These are phyloP conservation scores for Megalops cyprinoides DNA, from an alignment of 2,797 vertebrate genomes.

Conservation along the genomic window DNA sequence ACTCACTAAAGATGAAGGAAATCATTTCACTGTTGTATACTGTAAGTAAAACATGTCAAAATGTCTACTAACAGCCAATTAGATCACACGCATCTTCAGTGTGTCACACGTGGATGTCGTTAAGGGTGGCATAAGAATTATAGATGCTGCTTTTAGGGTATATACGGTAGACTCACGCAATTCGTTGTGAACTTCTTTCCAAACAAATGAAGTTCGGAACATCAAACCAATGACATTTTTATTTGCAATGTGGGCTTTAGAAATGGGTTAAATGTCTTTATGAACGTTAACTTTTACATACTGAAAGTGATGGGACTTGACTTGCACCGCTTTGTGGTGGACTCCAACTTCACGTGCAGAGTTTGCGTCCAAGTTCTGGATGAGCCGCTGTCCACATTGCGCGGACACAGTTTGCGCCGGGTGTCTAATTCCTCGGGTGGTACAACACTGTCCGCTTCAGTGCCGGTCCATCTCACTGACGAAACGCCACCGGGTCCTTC, in stretches of 20 bases:
- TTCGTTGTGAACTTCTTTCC: conserved; percentile 47
- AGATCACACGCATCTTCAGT: neutral
- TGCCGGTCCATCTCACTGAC: conserved; percentile 46
- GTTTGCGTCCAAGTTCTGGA: conserved; percentile 49
- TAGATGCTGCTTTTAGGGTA: conserved; percentile 27
- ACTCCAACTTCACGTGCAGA: conserved; percentile 45
- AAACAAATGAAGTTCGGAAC: conserved; percentile 30
- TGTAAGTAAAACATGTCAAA: neutral
- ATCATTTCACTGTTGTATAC: neutral
- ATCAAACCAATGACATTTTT: neutral
- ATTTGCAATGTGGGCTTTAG: neutral
- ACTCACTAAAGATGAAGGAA: neutral
- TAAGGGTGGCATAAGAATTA: neutral
- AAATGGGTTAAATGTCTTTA: conserved; percentile 16
- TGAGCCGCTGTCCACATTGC: conserved; percentile 52
- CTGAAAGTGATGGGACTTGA: conserved; percentile 3
- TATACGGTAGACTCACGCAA: conserved; percentile 43
- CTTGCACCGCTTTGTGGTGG: neutral
- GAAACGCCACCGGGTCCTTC: conserved; percentile 48
- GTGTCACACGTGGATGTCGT: neutral
- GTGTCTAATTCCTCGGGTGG: conserved; percentile 56
- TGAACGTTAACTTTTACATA: neutral
- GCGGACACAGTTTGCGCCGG: conserved; percentile 56
- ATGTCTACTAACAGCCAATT: neutral
- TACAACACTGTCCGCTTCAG: conserved; percentile 49